Conservation (phyloP, 2,888 invertebrate species). For the Carterocephalus palaemon region DNA sequence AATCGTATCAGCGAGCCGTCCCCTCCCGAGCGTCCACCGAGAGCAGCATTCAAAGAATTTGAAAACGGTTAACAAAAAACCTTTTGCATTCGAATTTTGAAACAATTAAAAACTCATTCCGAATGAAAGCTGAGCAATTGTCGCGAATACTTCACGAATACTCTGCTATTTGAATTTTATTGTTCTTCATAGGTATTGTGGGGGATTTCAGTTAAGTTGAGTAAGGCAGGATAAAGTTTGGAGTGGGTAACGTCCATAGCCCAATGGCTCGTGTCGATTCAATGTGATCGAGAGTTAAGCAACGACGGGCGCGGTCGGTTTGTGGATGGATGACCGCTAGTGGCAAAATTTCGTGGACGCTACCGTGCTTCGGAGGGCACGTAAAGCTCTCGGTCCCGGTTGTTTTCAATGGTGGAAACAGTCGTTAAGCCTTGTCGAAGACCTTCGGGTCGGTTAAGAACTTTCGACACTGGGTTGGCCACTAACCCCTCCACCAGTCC, state of each 20-base stretch:
- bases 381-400: too few relatives aligned
- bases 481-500: too few relatives aligned
- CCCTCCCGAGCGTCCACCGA: conserved; percentile 30
- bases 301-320: too few relatives aligned
- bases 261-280: too few relatives aligned
- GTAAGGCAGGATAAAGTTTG: not conserved
- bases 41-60: conserved; percentile 46
- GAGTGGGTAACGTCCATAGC: not conserved
- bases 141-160: conserved; percentile 36
- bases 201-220: not conserved
- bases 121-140: conserved; percentile 43
- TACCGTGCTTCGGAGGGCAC: too few relatives aligned
- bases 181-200: conserved; percentile 7
- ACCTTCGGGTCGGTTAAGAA: too few relatives aligned
- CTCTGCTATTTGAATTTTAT: conserved; percentile 32
- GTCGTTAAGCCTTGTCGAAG: too few relatives aligned
- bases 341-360: too few relatives aligned
- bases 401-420: too few relatives aligned
- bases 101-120: conserved; percentile 63
- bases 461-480: too few relatives aligned
- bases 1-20: conserved; percentile 27
- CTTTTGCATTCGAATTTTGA: conserved; percentile 46
- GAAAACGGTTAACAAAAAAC: conserved; percentile 47
- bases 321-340: too few relatives aligned
- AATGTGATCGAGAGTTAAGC: too few relatives aligned